Percentiles rank a stretch among this genome's conserved stretches.
Evolutionary conservation across 2,888 invertebrate genomes (phyloP).

Genomic region (Melangyna quadrimaculata): DNA sequence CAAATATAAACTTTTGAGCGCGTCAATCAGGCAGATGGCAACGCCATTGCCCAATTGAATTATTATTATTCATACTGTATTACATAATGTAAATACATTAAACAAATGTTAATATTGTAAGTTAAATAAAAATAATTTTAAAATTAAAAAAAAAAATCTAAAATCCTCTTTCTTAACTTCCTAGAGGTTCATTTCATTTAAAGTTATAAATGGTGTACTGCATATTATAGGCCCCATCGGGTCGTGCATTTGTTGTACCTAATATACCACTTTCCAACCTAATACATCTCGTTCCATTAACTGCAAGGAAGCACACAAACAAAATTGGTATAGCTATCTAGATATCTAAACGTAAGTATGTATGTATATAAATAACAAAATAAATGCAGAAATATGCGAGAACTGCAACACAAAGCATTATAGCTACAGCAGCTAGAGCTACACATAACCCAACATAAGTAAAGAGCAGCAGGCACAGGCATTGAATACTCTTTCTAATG

Average conservation of each 20-base stretch:
- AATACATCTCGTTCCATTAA: conserved; percentile 57
- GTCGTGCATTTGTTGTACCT: conserved; percentile 40
- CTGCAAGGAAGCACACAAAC: conserved; percentile 38
- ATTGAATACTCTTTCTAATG: conserved; percentile 59
- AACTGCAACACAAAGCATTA: conserved; percentile 50
- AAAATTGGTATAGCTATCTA: conserved; percentile 7
- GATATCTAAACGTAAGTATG: neutral
- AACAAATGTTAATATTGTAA: too few species aligned
- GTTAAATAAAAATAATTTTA: too few species aligned
- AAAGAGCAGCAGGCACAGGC: conserved; percentile 18
- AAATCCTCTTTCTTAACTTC: neutral
- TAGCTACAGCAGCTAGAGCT: conserved; percentile 13
- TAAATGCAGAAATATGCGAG: conserved; percentile 48
- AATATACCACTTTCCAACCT: conserved; percentile 53
- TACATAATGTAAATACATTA: too few species aligned
- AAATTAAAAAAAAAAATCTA: too few species aligned
- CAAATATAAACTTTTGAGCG: too few species aligned
- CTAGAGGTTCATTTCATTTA: neutral
- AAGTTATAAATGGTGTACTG: conserved; percentile 8
- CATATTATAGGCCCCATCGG: conserved; percentile 35
- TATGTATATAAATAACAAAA: conserved; percentile 19
- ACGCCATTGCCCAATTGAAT: too few species aligned
- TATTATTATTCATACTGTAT: too few species aligned
- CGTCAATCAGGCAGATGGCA: too few species aligned
- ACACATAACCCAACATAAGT: conserved; percentile 4